Percentiles rank a stretch among this genome's conserved stretches.
phyloP scores from a whole-genome alignment of 1,140 invertebrate species.

The Caerostris extrusa region DNA sequence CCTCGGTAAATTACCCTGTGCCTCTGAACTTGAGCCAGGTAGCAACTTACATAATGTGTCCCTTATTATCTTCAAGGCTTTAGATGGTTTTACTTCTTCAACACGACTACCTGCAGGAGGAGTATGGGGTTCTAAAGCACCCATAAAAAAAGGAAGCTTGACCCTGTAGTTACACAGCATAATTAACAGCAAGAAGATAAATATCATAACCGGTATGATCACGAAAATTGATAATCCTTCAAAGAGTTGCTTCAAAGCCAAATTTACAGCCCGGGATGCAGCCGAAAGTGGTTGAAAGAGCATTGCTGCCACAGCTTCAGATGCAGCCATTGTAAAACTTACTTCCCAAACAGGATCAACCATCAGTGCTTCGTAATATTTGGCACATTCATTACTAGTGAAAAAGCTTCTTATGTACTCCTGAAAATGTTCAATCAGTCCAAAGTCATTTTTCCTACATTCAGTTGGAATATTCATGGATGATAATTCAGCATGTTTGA shows the following conservation, averaged over 20 bases:
- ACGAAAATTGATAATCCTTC: slow-evolving; percentile 30
- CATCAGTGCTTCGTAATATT: slow-evolving; percentile 59
- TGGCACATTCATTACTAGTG: slow-evolving; percentile 19
- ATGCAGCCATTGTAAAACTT: slow-evolving; percentile 36
- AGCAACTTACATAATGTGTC: background rate
- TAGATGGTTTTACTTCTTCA: slow-evolving; percentile 15
- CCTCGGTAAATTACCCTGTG: background rate
- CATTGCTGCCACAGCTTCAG: slow-evolving; percentile 24
- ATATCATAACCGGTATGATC: background rate
- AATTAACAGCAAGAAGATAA: slow-evolving; percentile 17
- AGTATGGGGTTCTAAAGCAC: slow-evolving; percentile 24
- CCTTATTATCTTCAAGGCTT: background rate
- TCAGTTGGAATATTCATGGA: slow-evolving; percentile 11
- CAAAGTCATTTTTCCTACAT: slow-evolving; percentile 45
- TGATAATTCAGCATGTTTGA: slow-evolving; percentile 58
- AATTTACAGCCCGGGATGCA: slow-evolving; percentile 15
- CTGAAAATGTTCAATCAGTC: slow-evolving; percentile 29
- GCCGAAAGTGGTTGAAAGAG: slow-evolving; percentile 44
- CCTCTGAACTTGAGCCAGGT: background rate
- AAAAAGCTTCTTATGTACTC: slow-evolving; percentile 63
- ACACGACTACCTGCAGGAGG: slow-evolving; percentile 20
- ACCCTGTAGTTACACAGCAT: slow-evolving; percentile 41
- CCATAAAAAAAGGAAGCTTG: slow-evolving; percentile 55
- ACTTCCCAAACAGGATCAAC: slow-evolving; percentile 71
- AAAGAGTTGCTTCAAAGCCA: slow-evolving; percentile 8